phyloP scores from a whole-genome alignment of 2,888 invertebrate genomes.

The Sipha maydis region DNA sequence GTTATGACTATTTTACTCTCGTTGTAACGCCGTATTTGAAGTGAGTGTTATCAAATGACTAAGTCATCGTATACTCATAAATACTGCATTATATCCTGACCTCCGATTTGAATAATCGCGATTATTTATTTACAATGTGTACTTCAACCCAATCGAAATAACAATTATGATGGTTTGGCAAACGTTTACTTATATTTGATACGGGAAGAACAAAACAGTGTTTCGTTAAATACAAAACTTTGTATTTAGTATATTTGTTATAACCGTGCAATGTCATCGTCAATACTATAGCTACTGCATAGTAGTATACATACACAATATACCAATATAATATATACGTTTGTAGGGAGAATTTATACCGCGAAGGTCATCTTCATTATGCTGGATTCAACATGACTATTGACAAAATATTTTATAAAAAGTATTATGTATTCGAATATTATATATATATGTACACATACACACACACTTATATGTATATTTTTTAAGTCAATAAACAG shows the following conservation, averaged over 20 bases:
- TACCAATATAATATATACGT: constrained; percentile 4
- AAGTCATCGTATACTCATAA: neutral
- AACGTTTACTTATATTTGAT: neutral
- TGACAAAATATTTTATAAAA: constrained; percentile 20
- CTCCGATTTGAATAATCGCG: neutral
- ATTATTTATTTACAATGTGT: neutral
- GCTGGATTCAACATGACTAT: constrained; percentile 26
- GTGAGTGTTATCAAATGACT: neutral
- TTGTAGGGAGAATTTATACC: neutral
- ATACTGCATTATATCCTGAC: neutral
- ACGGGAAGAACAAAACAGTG: neutral
- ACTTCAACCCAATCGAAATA: neutral
- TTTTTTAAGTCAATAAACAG: neutral
- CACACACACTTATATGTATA: too few species aligned
- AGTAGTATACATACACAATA: neutral
- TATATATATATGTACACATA: too few species aligned
- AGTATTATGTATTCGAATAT: neutral
- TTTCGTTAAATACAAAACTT: too few species aligned
- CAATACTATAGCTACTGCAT: neutral
- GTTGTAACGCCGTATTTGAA: neutral
- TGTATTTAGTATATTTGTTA: neutral
- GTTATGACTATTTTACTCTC: neutral
- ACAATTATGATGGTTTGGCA: neutral
- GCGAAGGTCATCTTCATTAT: constrained; percentile 40
- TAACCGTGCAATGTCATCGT: neutral